Base-by-base conservation (phyloP, 2,888 invertebrate species). In the Cantharis nigra region DNA sequence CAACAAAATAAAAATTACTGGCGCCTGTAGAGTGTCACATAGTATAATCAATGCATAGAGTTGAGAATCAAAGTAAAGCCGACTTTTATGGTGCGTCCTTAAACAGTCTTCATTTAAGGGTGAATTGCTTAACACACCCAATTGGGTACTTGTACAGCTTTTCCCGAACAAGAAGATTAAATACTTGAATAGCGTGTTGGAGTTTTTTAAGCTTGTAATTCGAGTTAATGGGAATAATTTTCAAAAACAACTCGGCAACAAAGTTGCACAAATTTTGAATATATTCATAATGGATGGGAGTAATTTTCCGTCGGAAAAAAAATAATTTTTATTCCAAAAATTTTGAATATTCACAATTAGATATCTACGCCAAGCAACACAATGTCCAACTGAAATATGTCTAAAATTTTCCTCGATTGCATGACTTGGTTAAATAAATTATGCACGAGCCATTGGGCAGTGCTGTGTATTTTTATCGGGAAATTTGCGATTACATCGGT, bases 21-120 rank as follows among this genome's bases (percentile, higher is more conserved):
- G 80, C 80, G 80, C 80, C 80, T 80, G 80, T 78, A 70, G 72
- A 78, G 73, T 78, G 80, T 80, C 78, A 80, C 78, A 71, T 76
- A 80, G 75, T 75, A 72, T 70, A 78, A 80, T 78, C 79, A 74
- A 72, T 74, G 75, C 78, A 72, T 70, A 73, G 74, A 78, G 72
- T 78, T 16, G 62, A 20, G 26, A 71, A 69, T 79, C 79, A 80
- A 80, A 80, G 79, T 70, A 69, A 72, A 76, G 76, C 78, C 79
- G 79, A 75, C 79, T 67, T 63, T 28, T 70, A 67, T 64, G 23
- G 20, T 23, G 65, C 65, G 20, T 23, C 65, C 65, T n/a, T 26
- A 67, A 18, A 3, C 10, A 23, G 9, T n/a, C 65, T 67, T 67
- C n/a, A 20, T 67, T 67, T 67, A 67, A 67, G 65, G 65, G 65